phyloP scores from a whole-genome alignment of 2,797 vertebrate genomes.

The Heliangelus exortis region DNA sequence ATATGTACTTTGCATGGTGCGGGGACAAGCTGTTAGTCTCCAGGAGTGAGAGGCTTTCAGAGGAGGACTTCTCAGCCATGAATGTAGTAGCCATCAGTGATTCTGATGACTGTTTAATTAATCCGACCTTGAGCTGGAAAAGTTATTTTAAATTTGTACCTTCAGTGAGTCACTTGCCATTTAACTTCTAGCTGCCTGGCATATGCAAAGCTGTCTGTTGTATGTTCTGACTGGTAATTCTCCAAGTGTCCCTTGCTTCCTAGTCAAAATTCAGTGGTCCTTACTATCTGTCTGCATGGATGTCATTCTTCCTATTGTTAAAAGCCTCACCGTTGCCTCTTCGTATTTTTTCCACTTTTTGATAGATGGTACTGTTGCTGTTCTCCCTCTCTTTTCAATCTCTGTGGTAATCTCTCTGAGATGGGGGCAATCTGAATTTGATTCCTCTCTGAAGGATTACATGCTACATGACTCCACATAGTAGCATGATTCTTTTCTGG shows the following conservation, averaged over 20 bases:
- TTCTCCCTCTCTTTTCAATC: background rate
- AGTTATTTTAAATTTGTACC: background rate
- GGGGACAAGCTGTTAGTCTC: background rate
- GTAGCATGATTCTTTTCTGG: background rate
- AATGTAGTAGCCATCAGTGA: background rate
- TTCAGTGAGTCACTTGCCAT: background rate
- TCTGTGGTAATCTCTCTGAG: background rate
- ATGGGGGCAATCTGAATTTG: background rate
- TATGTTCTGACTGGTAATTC: background rate
- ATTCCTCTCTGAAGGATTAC: background rate
- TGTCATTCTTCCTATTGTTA: background rate
- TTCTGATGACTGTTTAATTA: background rate
- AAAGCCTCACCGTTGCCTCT: rapidly evolving
- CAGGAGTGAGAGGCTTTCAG: background rate
- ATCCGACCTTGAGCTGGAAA: background rate
- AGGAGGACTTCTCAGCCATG: background rate
- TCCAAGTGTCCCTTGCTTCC: background rate
- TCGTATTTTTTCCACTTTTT: background rate
- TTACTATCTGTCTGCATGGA: background rate
- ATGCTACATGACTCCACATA: background rate
- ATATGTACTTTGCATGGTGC: rapidly evolving
- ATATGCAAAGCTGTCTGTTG: background rate
- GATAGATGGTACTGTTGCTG: background rate
- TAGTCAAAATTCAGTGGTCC: background rate
- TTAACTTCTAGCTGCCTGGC: background rate